A percentile compares a stretch with the other conserved stretches of the same genome.
Evolutionary conservation across 2,797 vertebrate genomes (phyloP).

Genomic region (Danio aesculapii): DNA sequence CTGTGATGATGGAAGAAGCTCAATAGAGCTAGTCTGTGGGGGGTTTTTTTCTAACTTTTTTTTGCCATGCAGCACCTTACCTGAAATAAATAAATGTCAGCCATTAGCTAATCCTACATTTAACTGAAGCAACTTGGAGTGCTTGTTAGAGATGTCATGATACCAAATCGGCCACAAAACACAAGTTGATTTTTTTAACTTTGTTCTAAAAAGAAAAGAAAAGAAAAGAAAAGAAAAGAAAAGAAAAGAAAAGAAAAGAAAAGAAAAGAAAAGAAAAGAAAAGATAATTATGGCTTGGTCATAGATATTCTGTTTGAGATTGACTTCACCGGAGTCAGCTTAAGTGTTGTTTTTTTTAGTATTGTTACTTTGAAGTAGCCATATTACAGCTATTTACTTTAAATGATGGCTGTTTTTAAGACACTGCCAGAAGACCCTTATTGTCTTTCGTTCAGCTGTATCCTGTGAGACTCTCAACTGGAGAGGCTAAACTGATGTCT

Average conservation of each 20-base stretch:
- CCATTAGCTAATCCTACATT: neutral
- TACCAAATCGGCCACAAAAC: neutral
- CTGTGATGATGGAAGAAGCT: neutral
- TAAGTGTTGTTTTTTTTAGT: neutral
- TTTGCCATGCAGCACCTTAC: neutral
- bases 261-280: no score
- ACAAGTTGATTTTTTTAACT: no score
- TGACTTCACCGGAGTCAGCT: neutral
- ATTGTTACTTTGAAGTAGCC: neutral
- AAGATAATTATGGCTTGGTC: neutral
- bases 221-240: no score
- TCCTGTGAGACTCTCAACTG: neutral
- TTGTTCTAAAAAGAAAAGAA: no score
- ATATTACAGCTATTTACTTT: neutral
- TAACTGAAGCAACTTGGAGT: neutral
- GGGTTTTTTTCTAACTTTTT: neutral
- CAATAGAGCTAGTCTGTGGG: neutral
- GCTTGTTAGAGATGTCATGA: neutral
- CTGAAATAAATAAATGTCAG: neutral
- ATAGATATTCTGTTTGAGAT: neutral
- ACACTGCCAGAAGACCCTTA: neutral
- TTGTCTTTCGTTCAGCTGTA: neutral
- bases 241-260: no score
- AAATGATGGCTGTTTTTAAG: neutral
- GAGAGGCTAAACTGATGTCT: neutral